Percentiles rank a stretch among this genome's conserved stretches.
phyloP scores from a whole-genome alignment of 1,140 invertebrate species.

The Megalonaias nervosa region DNA sequence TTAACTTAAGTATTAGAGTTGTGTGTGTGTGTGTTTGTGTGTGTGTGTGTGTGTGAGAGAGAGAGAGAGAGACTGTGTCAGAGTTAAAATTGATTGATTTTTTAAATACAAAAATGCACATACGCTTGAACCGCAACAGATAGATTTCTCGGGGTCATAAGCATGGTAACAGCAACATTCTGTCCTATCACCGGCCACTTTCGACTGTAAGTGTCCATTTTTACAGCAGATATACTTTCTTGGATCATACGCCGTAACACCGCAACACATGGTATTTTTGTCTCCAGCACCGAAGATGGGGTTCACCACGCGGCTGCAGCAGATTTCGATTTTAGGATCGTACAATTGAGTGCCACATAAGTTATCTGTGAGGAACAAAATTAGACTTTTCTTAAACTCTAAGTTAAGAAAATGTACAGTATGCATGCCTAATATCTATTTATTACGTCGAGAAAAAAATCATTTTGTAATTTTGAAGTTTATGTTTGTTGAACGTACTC shows the following conservation, averaged over 20 bases:
- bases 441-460: too few relatives aligned
- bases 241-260: not conserved
- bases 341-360: constrained; percentile 9
- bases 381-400: too few relatives aligned
- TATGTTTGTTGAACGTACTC: too few relatives aligned
- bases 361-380: not conserved
- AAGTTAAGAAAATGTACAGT: too few relatives aligned
- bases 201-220: constrained; percentile 3
- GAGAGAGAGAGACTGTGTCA: too few relatives aligned
- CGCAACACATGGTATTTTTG: constrained; percentile 10
- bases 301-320: constrained; percentile 13
- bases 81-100: too few relatives aligned
- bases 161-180: constrained; percentile 15
- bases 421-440: too few relatives aligned
- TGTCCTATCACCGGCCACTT: constrained; percentile 5
- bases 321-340: constrained; percentile 11
- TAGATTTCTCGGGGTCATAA: not conserved
- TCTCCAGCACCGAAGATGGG: not conserved
- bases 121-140: constrained; percentile 11
- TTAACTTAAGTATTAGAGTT: too few relatives aligned
- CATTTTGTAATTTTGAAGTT: too few relatives aligned
- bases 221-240: constrained; percentile 14
- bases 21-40: too few relatives aligned
- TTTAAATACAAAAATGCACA: not conserved
- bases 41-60: too few relatives aligned